Evolutionary conservation across 37 sponge, comb jelly and placozoan species (phyloP).

Genomic region (Bolinopsis microptera): DNA sequence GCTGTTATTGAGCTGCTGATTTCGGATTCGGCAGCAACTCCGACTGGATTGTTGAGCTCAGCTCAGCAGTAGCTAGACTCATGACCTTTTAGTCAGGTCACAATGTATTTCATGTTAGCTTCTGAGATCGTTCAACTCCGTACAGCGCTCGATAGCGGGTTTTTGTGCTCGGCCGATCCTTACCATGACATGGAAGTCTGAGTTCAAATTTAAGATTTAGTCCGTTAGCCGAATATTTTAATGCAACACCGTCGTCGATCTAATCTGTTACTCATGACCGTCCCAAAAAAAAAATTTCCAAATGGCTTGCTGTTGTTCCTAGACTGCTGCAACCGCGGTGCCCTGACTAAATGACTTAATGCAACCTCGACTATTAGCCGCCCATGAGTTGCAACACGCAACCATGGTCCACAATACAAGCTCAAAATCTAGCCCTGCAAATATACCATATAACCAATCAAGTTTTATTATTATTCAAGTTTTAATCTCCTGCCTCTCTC

Average conservation of each 20-base stretch:
- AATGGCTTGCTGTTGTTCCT: background rate
- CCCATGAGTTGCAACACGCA: background rate
- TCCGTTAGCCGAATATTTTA: background rate
- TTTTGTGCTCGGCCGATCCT: no score
- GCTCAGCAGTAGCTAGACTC: background rate
- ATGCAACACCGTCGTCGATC: background rate
- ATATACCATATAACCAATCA: background rate
- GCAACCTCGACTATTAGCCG: background rate
- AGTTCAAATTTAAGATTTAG: background rate
- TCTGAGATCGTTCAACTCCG: background rate
- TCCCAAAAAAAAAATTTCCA: no score
- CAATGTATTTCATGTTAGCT: background rate
- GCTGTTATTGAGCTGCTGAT: no score
- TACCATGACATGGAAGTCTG: background rate
- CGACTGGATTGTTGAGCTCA: no score
- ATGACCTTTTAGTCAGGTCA: background rate
- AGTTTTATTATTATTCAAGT: background rate
- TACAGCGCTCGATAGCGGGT: background rate
- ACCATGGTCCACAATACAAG: background rate
- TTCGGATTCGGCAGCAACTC: no score
- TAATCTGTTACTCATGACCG: background rate
- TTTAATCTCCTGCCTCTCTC: no score
- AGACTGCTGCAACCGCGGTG: background rate
- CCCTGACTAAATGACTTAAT: background rate
- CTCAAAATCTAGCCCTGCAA: background rate